A percentile compares a stretch with the other conserved stretches of the same genome.
Evolutionary conservation across 1,140 invertebrate species (phyloP).

Genomic region (Octopus sinensis): DNA sequence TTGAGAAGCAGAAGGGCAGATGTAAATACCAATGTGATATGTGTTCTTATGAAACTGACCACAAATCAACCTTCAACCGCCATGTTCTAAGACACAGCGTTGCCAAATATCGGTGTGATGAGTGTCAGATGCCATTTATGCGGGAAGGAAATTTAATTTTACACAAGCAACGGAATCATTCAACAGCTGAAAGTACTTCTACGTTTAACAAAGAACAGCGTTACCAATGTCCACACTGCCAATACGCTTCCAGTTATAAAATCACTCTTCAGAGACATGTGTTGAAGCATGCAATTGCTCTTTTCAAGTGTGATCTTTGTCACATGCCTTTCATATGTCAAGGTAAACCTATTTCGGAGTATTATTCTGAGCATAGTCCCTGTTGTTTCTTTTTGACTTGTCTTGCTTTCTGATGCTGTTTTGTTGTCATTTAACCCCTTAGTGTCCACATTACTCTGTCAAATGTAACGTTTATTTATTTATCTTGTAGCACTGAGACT

Average conservation of each 20-base stretch:
- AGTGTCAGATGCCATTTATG: constrained; percentile 32
- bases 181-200: neutral
- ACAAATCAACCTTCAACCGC: constrained; percentile 37
- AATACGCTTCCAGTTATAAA: constrained; percentile 32
- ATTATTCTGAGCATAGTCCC: no score
- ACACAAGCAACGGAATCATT: constrained; percentile 27
- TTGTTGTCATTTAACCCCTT: no score
- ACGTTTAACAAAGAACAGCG: neutral
- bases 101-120: constrained; percentile 28
- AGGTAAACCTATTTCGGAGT: constrained; percentile 13
- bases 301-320: constrained; percentile 29
- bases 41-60: constrained; percentile 35
- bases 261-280: constrained; percentile 31
- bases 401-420: no score
- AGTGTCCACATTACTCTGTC: no score
- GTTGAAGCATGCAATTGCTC: constrained; percentile 28
- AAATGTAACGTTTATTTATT: no score
- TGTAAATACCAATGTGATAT: constrained; percentile 36
- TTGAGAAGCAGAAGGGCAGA: neutral
- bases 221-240: constrained; percentile 29
- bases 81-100: constrained; percentile 33
- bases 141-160: constrained; percentile 29
- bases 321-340: constrained; percentile 32
- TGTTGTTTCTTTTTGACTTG: no score
- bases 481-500: no score